Evolutionary conservation across 2,113 vertebrate genomes (phyloP).

Genomic region (Phylloscopus trochilus): DNA sequence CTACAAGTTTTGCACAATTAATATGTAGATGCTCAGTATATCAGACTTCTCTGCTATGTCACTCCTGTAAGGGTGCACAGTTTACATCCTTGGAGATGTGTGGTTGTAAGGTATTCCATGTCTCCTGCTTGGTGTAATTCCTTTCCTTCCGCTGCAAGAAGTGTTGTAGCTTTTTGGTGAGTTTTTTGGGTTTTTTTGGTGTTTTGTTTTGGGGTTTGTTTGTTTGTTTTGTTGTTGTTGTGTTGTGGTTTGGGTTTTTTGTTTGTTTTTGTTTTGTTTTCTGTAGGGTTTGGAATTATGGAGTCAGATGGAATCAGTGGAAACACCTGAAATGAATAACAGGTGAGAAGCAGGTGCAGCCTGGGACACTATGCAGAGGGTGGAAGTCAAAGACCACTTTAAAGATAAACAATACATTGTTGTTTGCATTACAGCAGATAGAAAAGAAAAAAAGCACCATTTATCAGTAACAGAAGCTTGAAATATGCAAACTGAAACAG

Average conservation of each 20-base stretch:
- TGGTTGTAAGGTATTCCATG: not conserved
- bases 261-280: not conserved
- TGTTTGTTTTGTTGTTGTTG: not conserved
- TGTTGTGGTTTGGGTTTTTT: too few species aligned
- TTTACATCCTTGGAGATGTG: not conserved
- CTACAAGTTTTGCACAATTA: not conserved
- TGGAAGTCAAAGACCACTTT: not conserved
- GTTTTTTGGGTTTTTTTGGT: too few species aligned
- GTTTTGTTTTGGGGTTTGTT: not conserved
- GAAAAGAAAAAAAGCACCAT: not conserved
- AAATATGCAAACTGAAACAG: not conserved
- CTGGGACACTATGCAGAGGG: not conserved
- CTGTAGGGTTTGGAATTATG: not conserved
- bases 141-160: not conserved
- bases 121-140: not conserved
- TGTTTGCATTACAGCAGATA: not conserved
- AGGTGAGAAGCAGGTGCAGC: fast-evolving
- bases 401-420: not conserved
- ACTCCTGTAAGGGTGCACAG: not conserved
- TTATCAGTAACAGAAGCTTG: not conserved
- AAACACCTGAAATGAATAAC: not conserved
- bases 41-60: not conserved
- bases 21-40: not conserved
- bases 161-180: too few species aligned
- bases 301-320: not conserved